A percentile compares a stretch with the other conserved stretches of the same genome.
These are phyloP conservation scores for Mustela erminea DNA, from an alignment of 2,797 vertebrate species.

Conservation along the genomic window DNA sequence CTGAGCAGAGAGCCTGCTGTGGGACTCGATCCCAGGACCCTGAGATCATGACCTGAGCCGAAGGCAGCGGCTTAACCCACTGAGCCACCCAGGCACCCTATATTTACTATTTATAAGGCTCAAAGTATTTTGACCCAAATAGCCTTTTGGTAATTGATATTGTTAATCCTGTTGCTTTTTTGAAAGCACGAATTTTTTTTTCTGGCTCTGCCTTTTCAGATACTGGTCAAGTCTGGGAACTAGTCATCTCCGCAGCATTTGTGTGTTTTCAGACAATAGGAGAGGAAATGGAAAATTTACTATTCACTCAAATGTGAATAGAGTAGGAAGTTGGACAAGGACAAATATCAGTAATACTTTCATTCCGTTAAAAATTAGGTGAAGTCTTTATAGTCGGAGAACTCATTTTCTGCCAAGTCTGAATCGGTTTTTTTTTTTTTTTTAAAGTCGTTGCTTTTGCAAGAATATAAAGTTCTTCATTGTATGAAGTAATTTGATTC, in stretches of 20 bases:
- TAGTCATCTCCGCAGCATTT: not conserved
- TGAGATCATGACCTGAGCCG: too few species aligned
- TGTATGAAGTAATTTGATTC: conserved; percentile 51
- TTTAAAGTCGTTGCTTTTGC: conserved; percentile 15
- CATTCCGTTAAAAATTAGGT: not conserved
- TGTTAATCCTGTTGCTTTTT: not conserved
- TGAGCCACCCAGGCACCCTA: too few species aligned
- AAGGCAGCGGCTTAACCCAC: too few species aligned
- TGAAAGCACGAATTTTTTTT: not conserved
- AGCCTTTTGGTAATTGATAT: not conserved
- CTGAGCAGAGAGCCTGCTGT: too few species aligned
- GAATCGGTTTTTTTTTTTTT: not conserved
- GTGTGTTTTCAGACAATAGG: not conserved
- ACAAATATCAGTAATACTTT: not conserved
- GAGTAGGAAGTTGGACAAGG: not conserved
- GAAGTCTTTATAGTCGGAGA: not conserved
- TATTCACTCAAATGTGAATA: not conserved
- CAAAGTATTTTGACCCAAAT: not conserved
- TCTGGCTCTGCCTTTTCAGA: not conserved
- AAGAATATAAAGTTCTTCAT: conserved; percentile 47
- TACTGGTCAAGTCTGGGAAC: not conserved
- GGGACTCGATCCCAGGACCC: too few species aligned
- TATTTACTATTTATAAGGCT: not conserved
- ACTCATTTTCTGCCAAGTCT: not conserved
- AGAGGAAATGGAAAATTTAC: not conserved